These are phyloP conservation scores for Phoenoteleia sp. DNA, from an alignment of 2,888 invertebrate genomes.

Conservation along the genomic window DNA sequence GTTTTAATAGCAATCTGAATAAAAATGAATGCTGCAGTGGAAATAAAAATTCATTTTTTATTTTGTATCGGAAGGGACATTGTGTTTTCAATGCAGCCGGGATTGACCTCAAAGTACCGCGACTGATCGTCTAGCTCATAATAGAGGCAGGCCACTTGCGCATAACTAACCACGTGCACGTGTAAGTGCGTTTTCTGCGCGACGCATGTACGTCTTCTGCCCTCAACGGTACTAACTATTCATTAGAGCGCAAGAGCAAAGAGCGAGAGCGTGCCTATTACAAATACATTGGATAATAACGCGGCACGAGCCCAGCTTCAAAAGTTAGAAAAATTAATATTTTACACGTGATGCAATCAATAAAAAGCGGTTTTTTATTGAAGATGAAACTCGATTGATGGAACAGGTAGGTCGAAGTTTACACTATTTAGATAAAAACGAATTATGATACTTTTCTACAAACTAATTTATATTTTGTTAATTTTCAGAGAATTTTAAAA, in stretches of 20 bases:
- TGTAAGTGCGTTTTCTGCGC: constrained; percentile 52
- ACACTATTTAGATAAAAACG: too few relatives aligned
- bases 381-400: background rate
- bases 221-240: constrained; percentile 58
- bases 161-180: constrained; percentile 43
- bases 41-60: too few relatives aligned
- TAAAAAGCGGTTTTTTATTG: background rate
- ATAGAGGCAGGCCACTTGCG: constrained; percentile 53
- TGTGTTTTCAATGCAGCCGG: constrained; percentile 41
- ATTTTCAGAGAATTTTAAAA: too few relatives aligned
- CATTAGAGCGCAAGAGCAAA: constrained; percentile 71
- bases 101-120: constrained; percentile 62
- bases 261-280: constrained; percentile 77
- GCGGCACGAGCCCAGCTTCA: constrained; percentile 74
- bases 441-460: too few relatives aligned
- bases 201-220: constrained; percentile 64
- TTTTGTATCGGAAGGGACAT: constrained; percentile 57
- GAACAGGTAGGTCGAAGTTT: background rate
- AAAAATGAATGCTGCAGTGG: too few relatives aligned
- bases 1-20: too few relatives aligned
- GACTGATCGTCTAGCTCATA: constrained; percentile 53
- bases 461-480: too few relatives aligned
- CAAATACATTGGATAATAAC: constrained; percentile 83
- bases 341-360: constrained; percentile 10
- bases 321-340: constrained; percentile 39